Conservation (phyloP, 2,797 vertebrate genomes). For the Darevskia nairensis region DNA sequence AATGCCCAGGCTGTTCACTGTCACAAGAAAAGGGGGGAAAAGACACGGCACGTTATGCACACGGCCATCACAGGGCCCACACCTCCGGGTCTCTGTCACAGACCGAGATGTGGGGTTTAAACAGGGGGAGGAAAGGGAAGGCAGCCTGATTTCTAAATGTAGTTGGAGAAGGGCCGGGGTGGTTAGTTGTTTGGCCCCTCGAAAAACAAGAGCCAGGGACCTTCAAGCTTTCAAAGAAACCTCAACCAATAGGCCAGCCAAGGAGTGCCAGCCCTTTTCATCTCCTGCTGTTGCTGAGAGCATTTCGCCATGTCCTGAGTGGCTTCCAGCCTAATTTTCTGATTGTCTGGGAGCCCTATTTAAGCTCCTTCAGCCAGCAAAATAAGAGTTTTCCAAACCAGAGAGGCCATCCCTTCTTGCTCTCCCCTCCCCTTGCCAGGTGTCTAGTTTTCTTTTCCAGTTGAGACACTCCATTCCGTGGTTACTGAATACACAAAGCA, state of each 20-base stretch:
- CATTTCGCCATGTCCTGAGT: not conserved
- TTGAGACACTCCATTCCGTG: no score
- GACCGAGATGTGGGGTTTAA: not conserved
- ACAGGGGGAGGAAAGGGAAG: not conserved
- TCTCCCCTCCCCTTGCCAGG: no score
- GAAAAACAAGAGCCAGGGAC: no score
- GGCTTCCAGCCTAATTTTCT: not conserved
- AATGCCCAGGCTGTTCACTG: constrained; percentile 93
- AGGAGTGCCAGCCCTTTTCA: not conserved
- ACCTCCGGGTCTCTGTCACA: not conserved
- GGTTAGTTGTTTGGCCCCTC: not conserved
- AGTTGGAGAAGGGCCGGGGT: not conserved
- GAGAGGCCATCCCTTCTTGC: no score
- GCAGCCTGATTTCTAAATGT: not conserved
- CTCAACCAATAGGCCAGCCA: not conserved
- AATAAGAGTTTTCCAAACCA: no score
- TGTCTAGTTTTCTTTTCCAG: no score
- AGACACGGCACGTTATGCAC: not conserved
- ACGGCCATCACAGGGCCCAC: not conserved
- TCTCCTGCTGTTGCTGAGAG: not conserved
- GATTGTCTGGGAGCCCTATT: not conserved
- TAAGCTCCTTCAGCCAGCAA: not conserved
- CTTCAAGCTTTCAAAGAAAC: not conserved
- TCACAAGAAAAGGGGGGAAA: not conserved
- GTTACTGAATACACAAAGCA: no score